A percentile compares a stretch with the other conserved stretches of the same genome.
Conservation (phyloP, 1,140 invertebrate species). For the Platyscapa corneri region DNA sequence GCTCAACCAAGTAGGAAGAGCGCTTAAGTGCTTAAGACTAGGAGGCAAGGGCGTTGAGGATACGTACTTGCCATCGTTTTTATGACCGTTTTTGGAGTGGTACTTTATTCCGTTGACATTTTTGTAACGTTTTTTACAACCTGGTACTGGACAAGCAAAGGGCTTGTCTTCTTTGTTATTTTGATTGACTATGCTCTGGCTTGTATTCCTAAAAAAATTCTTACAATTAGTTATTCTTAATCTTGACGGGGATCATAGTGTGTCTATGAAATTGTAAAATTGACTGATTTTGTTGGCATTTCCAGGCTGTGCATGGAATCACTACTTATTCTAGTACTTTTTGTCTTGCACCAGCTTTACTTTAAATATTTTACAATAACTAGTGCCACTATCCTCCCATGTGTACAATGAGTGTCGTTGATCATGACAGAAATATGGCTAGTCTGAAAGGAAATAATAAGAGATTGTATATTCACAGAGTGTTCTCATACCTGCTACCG, state of each 20-base stretch:
- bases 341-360: background rate
- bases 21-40: background rate
- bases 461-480: conserved; percentile 3
- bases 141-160: conserved; percentile 86
- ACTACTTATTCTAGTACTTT: too few species aligned
- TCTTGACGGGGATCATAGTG: background rate
- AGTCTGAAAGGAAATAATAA: conserved; percentile 11
- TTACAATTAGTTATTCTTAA: conserved; percentile 43
- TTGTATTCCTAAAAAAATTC: conserved; percentile 65
- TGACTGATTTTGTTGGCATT: background rate
- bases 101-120: conserved; percentile 93
- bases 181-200: conserved; percentile 58
- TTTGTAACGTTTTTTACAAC: conserved; percentile 91
- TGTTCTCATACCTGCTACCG: conserved; percentile 78
- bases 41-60: background rate
- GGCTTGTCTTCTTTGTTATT: conserved; percentile 80
- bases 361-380: conserved; percentile 34
- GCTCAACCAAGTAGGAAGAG: background rate
- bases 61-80: conserved; percentile 85
- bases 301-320: background rate
- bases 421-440: background rate
- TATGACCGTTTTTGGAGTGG: conserved; percentile 89
- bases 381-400: conserved; percentile 41
- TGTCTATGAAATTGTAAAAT: conserved; percentile 32
- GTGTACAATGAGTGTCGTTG: too few species aligned